Percentiles rank a stretch among this genome's conserved stretches.
These are phyloP conservation scores for Sphaeramia orbicularis DNA, from an alignment of 2,797 vertebrate genomes.

Conservation along the genomic window DNA sequence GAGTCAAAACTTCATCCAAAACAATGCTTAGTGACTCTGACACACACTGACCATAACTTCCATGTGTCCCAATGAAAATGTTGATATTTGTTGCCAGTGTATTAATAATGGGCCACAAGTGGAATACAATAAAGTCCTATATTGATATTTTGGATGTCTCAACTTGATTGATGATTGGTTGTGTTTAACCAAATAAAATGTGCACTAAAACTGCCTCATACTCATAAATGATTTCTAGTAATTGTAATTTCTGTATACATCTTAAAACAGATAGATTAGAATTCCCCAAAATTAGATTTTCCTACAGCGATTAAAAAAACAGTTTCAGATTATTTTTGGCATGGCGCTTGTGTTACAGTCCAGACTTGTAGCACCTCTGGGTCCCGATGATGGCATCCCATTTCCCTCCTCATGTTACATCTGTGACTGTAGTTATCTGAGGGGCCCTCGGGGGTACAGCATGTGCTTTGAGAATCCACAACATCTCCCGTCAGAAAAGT, in stretches of 20 bases:
- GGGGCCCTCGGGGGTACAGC: slow-evolving; percentile 77
- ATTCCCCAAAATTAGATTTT: not conserved
- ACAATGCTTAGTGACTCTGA: too few species aligned
- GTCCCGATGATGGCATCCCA: slow-evolving; percentile 68
- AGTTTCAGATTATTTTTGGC: slow-evolving; percentile 35
- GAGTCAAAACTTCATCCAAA: too few species aligned
- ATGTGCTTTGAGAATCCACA: slow-evolving; percentile 76
- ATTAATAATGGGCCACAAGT: too few species aligned
- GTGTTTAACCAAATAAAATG: not conserved
- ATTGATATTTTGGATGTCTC: not conserved
- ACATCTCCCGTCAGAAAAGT: slow-evolving; percentile 66
- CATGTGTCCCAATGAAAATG: too few species aligned
- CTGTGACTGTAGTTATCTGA: slow-evolving; percentile 78
- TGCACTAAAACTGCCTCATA: not conserved
- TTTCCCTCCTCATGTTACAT: slow-evolving; percentile 83
- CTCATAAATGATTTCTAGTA: not conserved
- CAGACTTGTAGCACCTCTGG: slow-evolving; percentile 71
- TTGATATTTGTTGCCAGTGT: too few species aligned
- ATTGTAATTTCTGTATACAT: too few species aligned
- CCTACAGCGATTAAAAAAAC: not conserved
- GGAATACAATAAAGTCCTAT: too few species aligned
- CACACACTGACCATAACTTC: too few species aligned
- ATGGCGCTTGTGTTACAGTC: slow-evolving; percentile 58
- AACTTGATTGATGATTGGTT: not conserved
- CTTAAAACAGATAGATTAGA: not conserved